phyloP scores from a whole-genome alignment of 2,113 vertebrate genomes.

The Colaptes auratus region DNA sequence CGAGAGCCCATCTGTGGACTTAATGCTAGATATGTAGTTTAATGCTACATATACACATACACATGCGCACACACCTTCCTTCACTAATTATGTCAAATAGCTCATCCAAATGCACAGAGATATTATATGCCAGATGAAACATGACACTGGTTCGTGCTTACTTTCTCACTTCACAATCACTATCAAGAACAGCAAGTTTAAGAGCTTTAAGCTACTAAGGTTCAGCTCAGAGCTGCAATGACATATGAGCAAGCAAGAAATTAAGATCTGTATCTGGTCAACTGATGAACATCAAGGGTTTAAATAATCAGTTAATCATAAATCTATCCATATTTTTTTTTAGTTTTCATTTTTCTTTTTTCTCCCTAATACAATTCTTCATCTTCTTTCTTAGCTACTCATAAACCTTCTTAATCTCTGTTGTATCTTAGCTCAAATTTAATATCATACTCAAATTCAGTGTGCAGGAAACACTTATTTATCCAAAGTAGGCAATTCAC shows the following conservation, averaged over 20 bases:
- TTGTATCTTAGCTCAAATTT: background rate
- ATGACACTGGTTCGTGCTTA: no score
- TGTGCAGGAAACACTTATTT: background rate
- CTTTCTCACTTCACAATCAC: background rate
- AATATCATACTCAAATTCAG: background rate
- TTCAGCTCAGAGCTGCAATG: background rate
- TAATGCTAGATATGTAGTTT: background rate
- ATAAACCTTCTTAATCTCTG: background rate
- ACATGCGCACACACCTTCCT: background rate
- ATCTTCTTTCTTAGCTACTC: background rate
- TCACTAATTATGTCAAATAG: background rate
- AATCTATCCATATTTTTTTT: background rate
- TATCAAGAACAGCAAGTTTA: background rate
- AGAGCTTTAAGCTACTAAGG: background rate
- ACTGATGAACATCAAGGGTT: background rate
- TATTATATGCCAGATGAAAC: background rate
- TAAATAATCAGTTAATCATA: background rate
- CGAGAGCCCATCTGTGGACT: background rate
- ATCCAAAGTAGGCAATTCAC: background rate
- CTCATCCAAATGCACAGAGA: background rate
- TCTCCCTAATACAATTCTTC: background rate
- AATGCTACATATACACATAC: accelerated
- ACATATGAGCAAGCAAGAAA: background rate
- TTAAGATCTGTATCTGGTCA: background rate
- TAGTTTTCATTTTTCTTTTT: background rate